Evolutionary conservation across 2,113 vertebrate genomes (phyloP).

Genomic region (Cyprinus carpio): DNA sequence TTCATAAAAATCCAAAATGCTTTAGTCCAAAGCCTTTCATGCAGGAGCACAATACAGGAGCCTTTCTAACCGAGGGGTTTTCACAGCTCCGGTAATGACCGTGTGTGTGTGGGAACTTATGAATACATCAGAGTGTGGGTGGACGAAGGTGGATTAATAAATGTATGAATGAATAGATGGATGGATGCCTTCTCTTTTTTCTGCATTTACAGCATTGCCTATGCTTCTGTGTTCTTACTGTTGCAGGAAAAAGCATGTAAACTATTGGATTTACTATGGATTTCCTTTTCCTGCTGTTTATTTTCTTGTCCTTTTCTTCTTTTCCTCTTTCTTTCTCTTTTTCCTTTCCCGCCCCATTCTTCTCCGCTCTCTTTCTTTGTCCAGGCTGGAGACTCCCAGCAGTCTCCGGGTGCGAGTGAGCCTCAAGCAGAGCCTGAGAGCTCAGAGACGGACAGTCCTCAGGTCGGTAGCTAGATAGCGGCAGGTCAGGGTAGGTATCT

Average conservation of each 20-base stretch:
- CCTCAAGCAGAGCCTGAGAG: conserved; percentile 85
- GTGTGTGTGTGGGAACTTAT: conserved; percentile 1
- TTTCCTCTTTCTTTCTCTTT: not conserved
- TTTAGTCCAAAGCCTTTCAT: conserved; percentile 48
- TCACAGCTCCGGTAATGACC: conserved; percentile 5
- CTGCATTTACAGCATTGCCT: conserved; percentile 24
- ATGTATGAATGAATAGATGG: not conserved
- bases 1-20: conserved; percentile 52
- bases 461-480: conserved; percentile 99
- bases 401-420: conserved; percentile 95
- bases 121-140: conserved; percentile 33
- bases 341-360: not conserved
- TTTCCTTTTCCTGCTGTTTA: conserved; percentile 15
- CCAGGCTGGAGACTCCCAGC: conserved; percentile 90
- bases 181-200: conserved; percentile 28
- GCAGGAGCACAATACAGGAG: conserved; percentile 29
- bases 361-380: conserved; percentile 18
- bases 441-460: conserved; percentile 93
- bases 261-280: not conserved
- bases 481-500: conserved; percentile 95
- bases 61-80: conserved; percentile 2
- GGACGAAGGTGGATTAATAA: not conserved
- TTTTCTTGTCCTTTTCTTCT: conserved; percentile 12
- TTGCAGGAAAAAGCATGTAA: not conserved
- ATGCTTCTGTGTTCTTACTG: not conserved